Base-by-base conservation (phyloP, 2,888 invertebrate genomes). In the Oxyteleia sp. region DNA sequence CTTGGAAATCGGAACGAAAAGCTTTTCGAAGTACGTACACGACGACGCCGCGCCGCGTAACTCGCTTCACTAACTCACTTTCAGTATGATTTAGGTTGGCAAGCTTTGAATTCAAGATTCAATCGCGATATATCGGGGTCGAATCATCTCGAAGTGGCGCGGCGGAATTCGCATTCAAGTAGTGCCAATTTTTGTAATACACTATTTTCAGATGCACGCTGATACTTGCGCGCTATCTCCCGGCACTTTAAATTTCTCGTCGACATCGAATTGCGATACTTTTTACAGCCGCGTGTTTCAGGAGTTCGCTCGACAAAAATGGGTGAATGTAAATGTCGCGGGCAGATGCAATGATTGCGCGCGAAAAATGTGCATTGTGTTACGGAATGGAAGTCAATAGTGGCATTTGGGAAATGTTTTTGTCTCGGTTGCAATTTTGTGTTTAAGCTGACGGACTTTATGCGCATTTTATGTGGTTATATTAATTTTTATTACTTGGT, bases 11-110 rank as follows among this genome's bases (percentile, higher is more conserved):
- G 71, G 66, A 82, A 74, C 76, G 78, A 82, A 84, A 85, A 80
- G 47, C 75, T 84, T 71, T 79, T 57, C 75, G 41, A 66, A 59
- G 53, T 53, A 55, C 63, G 38, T 41, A 59, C 59, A 53, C 47
- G 23, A 49, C 64, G 75, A 47, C 57, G 43, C 2, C 32, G 16
- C 47, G 16, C 18, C 26, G 8, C 74, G 45, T 85, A 86, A 85
- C 85, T 85, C 84, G 69, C 76, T 82, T 87, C 59, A 82, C 85
- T 87, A 87, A 87, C 74, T 88, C 84, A 79, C 82, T 87, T 86
- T 85, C 75, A 69, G 61, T 74, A 74, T 75, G 82, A 81, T 83
- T 80, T 80, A 75, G 85, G 82, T 78, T 61, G 76, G 83, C 83
- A 81, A 81, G 84, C 82, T 82, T 55, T 59, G 82, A 78, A 78